phyloP scores from a whole-genome alignment of 2,888 invertebrate species.

The Anarsia innoxiella region DNA sequence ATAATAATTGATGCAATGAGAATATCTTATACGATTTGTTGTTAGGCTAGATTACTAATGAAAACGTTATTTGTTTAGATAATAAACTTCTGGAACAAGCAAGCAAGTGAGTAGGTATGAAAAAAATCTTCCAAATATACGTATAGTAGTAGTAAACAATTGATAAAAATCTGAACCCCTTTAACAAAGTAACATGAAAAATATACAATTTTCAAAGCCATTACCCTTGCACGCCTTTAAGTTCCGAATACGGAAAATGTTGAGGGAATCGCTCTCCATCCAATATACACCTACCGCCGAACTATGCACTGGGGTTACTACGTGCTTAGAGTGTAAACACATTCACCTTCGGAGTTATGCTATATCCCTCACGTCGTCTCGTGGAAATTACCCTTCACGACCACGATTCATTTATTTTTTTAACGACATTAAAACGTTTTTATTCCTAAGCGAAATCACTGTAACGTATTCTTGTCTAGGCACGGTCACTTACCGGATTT shows the following conservation, averaged over 20 bases:
- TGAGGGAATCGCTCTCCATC: constrained; percentile 26
- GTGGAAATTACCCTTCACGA: too few species aligned
- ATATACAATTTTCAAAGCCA: constrained; percentile 45
- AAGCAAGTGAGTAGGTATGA: too few species aligned
- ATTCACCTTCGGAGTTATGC: too few species aligned
- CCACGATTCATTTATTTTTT: neutral
- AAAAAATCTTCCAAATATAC: too few species aligned
- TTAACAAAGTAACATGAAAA: constrained; percentile 16
- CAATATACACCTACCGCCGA: constrained; percentile 27
- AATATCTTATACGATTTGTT: too few species aligned
- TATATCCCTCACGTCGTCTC: too few species aligned
- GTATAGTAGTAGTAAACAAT: too few species aligned
- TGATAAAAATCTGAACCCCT: too few species aligned
- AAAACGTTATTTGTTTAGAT: too few species aligned
- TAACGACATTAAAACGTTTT: neutral
- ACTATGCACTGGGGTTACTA: constrained; percentile 32
- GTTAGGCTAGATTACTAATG: too few species aligned
- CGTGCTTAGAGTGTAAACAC: constrained; percentile 48
- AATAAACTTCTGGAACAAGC: too few species aligned
- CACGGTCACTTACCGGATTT: neutral
- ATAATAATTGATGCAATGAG: too few species aligned
- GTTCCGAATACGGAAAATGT: constrained; percentile 32
- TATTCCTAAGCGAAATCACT: neutral
- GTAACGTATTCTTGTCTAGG: neutral
- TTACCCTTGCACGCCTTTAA: constrained; percentile 30